A percentile compares a stretch with the other conserved stretches of the same genome.
These are phyloP conservation scores for Hystrix brachyura DNA, from an alignment of 2,113 vertebrate genomes.

Conservation along the genomic window DNA sequence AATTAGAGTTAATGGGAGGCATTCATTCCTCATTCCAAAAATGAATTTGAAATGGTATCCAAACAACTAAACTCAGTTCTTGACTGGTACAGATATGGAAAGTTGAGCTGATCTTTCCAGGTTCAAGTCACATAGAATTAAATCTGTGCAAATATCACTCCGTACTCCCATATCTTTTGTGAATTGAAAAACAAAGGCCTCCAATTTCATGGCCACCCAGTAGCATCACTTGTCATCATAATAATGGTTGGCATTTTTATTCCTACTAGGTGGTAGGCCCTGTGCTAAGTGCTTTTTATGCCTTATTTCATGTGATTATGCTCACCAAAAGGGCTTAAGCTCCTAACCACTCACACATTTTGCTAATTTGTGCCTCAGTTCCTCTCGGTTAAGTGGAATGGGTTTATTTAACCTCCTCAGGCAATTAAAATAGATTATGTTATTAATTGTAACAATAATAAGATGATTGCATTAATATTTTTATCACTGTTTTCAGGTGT, in stretches of 20 bases:
- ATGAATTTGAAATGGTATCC: constrained; percentile 22
- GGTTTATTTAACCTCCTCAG: constrained; percentile 5
- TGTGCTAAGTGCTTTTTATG: background rate
- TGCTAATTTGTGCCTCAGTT: constrained; percentile 19
- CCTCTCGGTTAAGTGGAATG: constrained; percentile 39
- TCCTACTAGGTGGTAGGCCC: background rate
- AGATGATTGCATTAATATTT: constrained; percentile 42
- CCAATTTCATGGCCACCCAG: constrained; percentile 23
- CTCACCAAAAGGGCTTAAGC: background rate
- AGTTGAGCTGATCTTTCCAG: constrained; percentile 46
- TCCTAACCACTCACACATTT: background rate
- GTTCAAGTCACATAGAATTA: constrained; percentile 24
- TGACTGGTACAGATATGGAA: background rate
- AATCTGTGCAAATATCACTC: constrained; percentile 40
- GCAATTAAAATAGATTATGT: constrained; percentile 15
- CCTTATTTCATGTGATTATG: constrained; percentile 52
- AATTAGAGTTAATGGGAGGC: background rate
- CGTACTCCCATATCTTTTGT: background rate
- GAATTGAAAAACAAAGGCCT: constrained; percentile 33
- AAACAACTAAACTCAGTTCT: constrained; percentile 40
- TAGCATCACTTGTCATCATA: background rate
- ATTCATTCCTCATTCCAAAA: constrained; percentile 53
- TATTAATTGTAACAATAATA: constrained; percentile 51
- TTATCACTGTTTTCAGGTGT: background rate
- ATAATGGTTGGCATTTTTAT: constrained; percentile 32